phyloP scores from a whole-genome alignment of 1,140 invertebrate species.

The Batillaria attramentaria region DNA sequence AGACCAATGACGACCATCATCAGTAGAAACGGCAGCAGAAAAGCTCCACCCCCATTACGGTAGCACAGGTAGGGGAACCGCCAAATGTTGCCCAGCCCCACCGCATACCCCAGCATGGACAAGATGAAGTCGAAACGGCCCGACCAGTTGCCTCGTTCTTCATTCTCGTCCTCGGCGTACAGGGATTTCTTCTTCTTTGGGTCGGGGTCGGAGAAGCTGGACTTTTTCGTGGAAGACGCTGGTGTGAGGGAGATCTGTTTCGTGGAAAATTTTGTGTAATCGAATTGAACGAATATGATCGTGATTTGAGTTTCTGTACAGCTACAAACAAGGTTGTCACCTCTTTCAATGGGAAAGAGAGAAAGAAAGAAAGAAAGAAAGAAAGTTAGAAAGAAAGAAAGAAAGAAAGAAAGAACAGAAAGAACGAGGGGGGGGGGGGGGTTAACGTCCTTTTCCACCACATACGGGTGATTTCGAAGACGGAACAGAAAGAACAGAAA shows the following conservation, averaged over 20 bases:
- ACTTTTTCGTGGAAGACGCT: neutral
- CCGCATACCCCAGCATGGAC: slow-evolving; percentile 90
- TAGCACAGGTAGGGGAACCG: slow-evolving; percentile 84
- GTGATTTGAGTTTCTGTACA: neutral
- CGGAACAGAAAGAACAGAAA: neutral
- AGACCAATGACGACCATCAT: slow-evolving; percentile 79
- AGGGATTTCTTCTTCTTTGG: slow-evolving; percentile 46
- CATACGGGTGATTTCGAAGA: too few species aligned
- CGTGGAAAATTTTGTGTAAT: neutral
- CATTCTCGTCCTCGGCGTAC: slow-evolving; percentile 61
- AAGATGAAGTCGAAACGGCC: slow-evolving; percentile 92
- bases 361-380: neutral
- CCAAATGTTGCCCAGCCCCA: slow-evolving; percentile 94
- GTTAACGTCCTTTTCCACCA: too few species aligned
- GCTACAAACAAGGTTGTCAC: too few species aligned
- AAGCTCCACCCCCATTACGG: slow-evolving; percentile 74
- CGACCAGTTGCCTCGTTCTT: slow-evolving; percentile 86
- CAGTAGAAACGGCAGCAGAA: slow-evolving; percentile 79
- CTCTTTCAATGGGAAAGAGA: too few species aligned
- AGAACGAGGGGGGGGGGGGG: too few species aligned
- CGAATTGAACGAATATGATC: neutral
- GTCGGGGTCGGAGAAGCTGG: slow-evolving; percentile 23
- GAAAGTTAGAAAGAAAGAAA: neutral
- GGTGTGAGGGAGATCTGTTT: neutral
- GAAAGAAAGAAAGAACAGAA: neutral